Evolutionary conservation across 1,140 invertebrate species (phyloP).

Genomic region (Phthorimaea operculella): DNA sequence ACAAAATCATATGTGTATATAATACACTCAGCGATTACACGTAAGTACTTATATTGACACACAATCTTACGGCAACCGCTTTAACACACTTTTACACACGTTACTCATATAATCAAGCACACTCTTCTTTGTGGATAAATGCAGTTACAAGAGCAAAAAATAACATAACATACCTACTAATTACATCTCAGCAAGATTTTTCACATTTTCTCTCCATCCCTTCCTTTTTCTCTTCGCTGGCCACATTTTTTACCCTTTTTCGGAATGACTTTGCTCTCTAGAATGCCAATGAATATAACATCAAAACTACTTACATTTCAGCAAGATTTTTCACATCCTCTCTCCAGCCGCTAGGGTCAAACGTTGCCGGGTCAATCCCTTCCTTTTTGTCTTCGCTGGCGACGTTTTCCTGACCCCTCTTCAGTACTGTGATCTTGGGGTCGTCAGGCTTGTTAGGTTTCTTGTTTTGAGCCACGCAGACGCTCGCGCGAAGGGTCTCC

Average conservation of each 20-base stretch:
- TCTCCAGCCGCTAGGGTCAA: conserved; percentile 40
- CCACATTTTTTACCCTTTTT: conserved; percentile 41
- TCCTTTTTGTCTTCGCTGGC: conserved; percentile 22
- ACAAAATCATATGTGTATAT: too few relatives aligned
- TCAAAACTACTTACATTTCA: conserved; percentile 27
- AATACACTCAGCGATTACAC: too few relatives aligned
- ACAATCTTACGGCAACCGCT: too few relatives aligned
- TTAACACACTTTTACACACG: too few relatives aligned
- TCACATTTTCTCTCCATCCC: too few relatives aligned
- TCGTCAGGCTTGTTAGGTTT: conserved; percentile 44
- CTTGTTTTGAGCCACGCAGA: conserved; percentile 46
- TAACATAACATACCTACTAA: conserved; percentile 16
- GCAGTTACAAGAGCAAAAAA: too few relatives aligned
- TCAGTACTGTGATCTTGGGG: conserved; percentile 47
- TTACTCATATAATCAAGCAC: too few relatives aligned
- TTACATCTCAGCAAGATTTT: conserved; percentile 29
- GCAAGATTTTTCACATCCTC: conserved; percentile 45
- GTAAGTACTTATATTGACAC: too few relatives aligned
- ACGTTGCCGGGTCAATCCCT: conserved; percentile 31
- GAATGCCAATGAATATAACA: too few relatives aligned
- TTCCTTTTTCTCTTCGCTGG: background rate
- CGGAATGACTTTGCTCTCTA: too few relatives aligned
- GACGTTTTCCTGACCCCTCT: conserved; percentile 42
- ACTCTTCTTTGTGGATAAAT: too few relatives aligned
- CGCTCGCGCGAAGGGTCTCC: conserved; percentile 60